These are phyloP conservation scores for Drosophila nannoptera DNA, from an alignment of 1,140 invertebrate genomes.

Conservation along the genomic window DNA sequence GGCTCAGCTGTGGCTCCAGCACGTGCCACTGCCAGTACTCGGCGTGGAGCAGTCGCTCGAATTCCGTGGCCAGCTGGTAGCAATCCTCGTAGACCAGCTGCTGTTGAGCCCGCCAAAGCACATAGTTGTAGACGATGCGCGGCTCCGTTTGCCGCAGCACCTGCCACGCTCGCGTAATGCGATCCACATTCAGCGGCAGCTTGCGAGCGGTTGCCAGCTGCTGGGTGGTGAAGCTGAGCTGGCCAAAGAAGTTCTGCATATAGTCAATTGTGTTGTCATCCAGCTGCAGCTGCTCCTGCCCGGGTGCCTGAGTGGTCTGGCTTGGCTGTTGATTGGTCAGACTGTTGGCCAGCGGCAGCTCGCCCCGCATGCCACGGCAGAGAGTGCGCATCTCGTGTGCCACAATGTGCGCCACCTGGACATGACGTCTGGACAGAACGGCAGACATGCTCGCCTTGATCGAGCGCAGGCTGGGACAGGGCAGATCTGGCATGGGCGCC, in stretches of 20 bases:
- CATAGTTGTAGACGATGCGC: constrained; percentile 62
- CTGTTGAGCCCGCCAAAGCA: constrained; percentile 62
- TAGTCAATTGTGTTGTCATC: constrained; percentile 62
- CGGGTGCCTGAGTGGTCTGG: neutral
- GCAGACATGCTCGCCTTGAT: constrained; percentile 37
- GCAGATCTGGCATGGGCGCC: constrained; percentile 48
- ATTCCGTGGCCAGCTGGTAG: constrained; percentile 54
- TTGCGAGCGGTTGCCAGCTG: constrained; percentile 55
- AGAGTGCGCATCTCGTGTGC: constrained; percentile 57
- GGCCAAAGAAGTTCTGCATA: constrained; percentile 52
- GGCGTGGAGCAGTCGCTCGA: constrained; percentile 56
- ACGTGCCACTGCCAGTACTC: constrained; percentile 75
- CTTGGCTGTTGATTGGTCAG: neutral
- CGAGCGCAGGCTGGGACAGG: constrained; percentile 36
- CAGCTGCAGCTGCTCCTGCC: constrained; percentile 40
- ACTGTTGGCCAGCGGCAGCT: constrained; percentile 41
- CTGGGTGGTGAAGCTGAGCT: constrained; percentile 46
- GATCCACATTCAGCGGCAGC: constrained; percentile 44
- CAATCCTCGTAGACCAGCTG: constrained; percentile 53
- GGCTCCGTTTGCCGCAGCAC: constrained; percentile 59
- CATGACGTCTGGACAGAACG: constrained; percentile 30
- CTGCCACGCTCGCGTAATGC: constrained; percentile 40
- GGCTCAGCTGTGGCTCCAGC: constrained; percentile 33
- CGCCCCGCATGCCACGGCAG: constrained; percentile 61
- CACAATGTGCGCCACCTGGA: constrained; percentile 53